These are phyloP conservation scores for Oxyruncus cristatus DNA, from an alignment of 2,113 vertebrate genomes.

Conservation along the genomic window DNA sequence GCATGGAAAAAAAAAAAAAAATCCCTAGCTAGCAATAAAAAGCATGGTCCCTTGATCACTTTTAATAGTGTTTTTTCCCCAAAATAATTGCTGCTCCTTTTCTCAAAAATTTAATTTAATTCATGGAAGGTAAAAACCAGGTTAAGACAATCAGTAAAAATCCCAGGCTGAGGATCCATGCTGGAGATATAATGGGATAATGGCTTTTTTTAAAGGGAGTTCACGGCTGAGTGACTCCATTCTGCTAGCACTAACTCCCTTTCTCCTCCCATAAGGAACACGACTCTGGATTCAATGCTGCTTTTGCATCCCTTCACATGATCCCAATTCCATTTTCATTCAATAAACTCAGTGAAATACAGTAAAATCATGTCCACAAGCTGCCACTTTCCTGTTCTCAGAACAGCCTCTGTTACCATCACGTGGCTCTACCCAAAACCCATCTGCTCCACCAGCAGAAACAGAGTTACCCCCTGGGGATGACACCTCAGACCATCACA, in stretches of 20 bases:
- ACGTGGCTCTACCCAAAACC: not conserved
- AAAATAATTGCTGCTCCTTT: conserved; percentile 40
- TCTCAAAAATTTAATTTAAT: conserved; percentile 32
- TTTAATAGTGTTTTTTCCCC: not conserved
- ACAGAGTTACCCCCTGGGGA: not conserved
- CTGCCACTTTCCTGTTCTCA: not conserved
- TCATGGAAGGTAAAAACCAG: conserved; percentile 3
- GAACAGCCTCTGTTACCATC: not conserved
- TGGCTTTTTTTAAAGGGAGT: not conserved
- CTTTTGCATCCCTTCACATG: not conserved
- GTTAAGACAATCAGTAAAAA: conserved; percentile 23
- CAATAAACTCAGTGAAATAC: not conserved
- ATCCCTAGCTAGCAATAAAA: not conserved
- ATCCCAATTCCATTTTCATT: not conserved
- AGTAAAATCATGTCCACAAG: not conserved
- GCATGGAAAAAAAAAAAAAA: not conserved
- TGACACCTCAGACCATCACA: not conserved
- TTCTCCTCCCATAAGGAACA: not conserved
- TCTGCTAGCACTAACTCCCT: not conserved
- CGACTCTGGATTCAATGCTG: not conserved
- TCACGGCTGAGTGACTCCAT: not conserved
- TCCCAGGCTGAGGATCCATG: conserved; percentile 19
- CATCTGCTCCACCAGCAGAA: not conserved
- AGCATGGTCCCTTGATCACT: not conserved
- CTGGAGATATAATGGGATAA: conserved; percentile 26